Percentiles rank a stretch among this genome's conserved stretches.
phyloP scores from a whole-genome alignment of 2,113 vertebrate species.

The Caracal caracal region DNA sequence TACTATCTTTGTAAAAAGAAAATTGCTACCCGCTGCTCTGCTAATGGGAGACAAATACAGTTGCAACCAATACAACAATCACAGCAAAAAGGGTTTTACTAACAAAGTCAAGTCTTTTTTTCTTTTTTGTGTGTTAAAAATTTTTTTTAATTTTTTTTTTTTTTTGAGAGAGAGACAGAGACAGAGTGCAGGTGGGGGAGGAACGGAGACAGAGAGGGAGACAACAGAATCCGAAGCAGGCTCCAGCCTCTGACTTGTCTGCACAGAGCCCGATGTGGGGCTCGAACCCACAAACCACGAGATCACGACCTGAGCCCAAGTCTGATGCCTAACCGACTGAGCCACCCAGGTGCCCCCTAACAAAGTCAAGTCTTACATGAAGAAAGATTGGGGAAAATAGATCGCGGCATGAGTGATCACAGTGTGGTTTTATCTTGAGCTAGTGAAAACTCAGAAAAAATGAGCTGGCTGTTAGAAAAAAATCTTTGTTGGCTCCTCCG shows the following conservation, averaged over 20 bases:
- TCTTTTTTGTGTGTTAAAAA: no score
- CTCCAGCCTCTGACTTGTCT: no score
- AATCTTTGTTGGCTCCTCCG: not conserved
- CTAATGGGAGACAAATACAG: constrained; percentile 58
- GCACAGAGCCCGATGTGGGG: no score
- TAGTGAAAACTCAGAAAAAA: constrained; percentile 39
- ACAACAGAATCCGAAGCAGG: no score
- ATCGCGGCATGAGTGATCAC: not conserved
- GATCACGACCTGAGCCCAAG: no score
- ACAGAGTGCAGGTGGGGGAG: no score
- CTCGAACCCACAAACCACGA: no score
- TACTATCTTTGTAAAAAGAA: constrained; percentile 55
- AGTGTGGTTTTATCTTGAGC: constrained; percentile 33
- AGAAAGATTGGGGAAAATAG: constrained; percentile 29
- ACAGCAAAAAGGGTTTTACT: constrained; percentile 22
- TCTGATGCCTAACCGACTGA: no score
- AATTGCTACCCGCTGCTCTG: constrained; percentile 1
- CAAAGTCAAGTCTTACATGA: constrained; percentile 42
- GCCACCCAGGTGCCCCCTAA: not conserved
- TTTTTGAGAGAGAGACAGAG: no score
- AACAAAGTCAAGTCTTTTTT: constrained; percentile 28
- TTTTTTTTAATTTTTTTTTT: no score
- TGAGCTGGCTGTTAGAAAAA: not conserved
- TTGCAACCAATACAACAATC: constrained; percentile 1
- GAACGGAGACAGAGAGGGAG: no score